These are phyloP conservation scores for Varecia variegata DNA, from an alignment of 2,797 vertebrate species.

Conservation along the genomic window DNA sequence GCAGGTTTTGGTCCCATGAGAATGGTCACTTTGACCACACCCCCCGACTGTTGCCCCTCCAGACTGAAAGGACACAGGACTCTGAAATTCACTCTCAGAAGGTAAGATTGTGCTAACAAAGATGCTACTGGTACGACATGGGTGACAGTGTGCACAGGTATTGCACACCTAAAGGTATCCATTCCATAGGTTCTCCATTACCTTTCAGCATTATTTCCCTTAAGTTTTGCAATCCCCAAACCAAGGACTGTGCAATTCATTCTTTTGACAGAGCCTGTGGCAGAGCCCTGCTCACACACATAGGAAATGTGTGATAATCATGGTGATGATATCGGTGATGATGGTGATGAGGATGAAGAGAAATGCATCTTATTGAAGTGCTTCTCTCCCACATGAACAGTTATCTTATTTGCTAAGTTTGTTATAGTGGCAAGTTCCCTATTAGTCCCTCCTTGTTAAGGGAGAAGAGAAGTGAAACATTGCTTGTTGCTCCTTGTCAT, in stretches of 20 bases:
- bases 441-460: not conserved
- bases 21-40: too few species aligned
- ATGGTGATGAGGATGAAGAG: fast-evolving
- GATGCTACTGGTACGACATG: not conserved
- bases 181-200: not conserved
- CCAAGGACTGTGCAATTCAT: not conserved
- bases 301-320: not conserved
- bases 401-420: not conserved
- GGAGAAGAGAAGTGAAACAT: not conserved
- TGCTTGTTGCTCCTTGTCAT: not conserved
- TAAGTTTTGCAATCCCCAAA: not conserved
- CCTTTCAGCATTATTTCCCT: not conserved
- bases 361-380: not conserved
- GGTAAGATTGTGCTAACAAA: not conserved
- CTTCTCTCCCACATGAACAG: not conserved
- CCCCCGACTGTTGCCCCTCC: not conserved
- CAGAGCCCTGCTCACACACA: not conserved
- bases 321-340: fast-evolving
- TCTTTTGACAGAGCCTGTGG: not conserved
- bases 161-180: not conserved
- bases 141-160: too few species aligned
- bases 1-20: not conserved
- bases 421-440: not conserved
- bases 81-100: not conserved
- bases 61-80: not conserved